A percentile compares a stretch with the other conserved stretches of the same genome.
Conservation (phyloP, 2,888 invertebrate genomes). For the Axea sp. region DNA sequence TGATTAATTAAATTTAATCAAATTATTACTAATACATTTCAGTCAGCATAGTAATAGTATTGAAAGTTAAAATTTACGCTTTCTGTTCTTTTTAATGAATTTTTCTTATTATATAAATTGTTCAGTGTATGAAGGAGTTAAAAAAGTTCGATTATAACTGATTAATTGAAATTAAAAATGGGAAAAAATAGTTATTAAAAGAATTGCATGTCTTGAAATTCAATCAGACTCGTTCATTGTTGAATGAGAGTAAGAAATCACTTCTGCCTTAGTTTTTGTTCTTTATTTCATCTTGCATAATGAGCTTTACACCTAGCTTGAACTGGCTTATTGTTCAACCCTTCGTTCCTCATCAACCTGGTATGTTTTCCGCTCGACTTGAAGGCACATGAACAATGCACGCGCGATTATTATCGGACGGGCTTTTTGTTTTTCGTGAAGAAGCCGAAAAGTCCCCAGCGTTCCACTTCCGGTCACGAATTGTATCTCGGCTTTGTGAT, state of each 20-base stretch:
- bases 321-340: slow-evolving; percentile 54
- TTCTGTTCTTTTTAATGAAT: no score
- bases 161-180: no score
- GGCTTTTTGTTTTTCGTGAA: slow-evolving; percentile 43
- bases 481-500: no score
- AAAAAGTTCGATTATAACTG: no score
- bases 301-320: slow-evolving; percentile 53
- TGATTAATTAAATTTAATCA: no score
- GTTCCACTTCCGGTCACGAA: slow-evolving; percentile 22
- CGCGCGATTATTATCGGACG: slow-evolving; percentile 46
- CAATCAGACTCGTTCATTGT: slow-evolving; percentile 12
- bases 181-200: slow-evolving; percentile 2
- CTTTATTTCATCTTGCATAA: slow-evolving; percentile 53
- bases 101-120: no score
- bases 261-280: slow-evolving; percentile 39
- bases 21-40: no score
- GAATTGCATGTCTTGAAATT: slow-evolving; percentile 31
- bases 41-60: no score
- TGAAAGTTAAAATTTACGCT: no score
- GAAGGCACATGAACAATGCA: slow-evolving; percentile 54
- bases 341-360: slow-evolving; percentile 46
- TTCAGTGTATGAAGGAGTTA: no score
- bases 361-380: slow-evolving; percentile 43
- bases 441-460: slow-evolving; percentile 24
- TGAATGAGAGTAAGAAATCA: slow-evolving; percentile 41